These are phyloP conservation scores for Pseudomugil gertrudae DNA, from an alignment of 2,797 vertebrate genomes.

Conservation along the genomic window DNA sequence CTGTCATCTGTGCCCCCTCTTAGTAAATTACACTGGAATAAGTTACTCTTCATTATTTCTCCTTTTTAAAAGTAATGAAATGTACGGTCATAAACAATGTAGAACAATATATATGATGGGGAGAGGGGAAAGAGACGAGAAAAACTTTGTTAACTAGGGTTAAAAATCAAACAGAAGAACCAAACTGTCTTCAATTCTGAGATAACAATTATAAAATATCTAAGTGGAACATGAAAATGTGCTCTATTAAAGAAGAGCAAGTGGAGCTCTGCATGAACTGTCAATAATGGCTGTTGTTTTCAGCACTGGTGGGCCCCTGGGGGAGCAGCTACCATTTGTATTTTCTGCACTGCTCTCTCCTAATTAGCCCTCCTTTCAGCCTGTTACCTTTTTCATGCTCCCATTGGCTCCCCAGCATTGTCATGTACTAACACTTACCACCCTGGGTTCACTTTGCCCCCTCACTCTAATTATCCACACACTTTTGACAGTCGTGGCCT, in stretches of 20 bases:
- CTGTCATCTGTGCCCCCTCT: slow-evolving; percentile 75
- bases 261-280: slow-evolving; percentile 71
- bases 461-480: slow-evolving; percentile 80
- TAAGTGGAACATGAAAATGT: slow-evolving; percentile 72
- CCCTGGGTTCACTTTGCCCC: slow-evolving; percentile 74
- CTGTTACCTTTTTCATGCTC: slow-evolving; percentile 73
- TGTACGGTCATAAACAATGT: slow-evolving; percentile 60
- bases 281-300: slow-evolving; percentile 80
- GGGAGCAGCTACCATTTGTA: slow-evolving; percentile 70
- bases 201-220: slow-evolving; percentile 69
- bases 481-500: slow-evolving; percentile 74
- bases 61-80: slow-evolving; percentile 67
- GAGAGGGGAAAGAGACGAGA: slow-evolving; percentile 2
- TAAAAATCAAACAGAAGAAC: slow-evolving; percentile 31
- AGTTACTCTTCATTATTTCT: slow-evolving; percentile 54
- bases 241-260: slow-evolving; percentile 71
- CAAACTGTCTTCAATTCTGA: slow-evolving; percentile 61
- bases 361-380: slow-evolving; percentile 78
- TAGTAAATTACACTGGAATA: slow-evolving; percentile 83
- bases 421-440: slow-evolving; percentile 78
- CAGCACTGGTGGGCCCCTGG: slow-evolving; percentile 67
- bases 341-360: slow-evolving; percentile 74
- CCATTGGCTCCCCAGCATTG: slow-evolving; percentile 73
- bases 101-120: slow-evolving; percentile 53
- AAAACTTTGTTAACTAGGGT: slow-evolving; percentile 43